Percentiles rank a stretch among this genome's conserved stretches.
Evolutionary conservation across 2,888 invertebrate species (phyloP).

Genomic region (Neoitamus cyanurus): DNA sequence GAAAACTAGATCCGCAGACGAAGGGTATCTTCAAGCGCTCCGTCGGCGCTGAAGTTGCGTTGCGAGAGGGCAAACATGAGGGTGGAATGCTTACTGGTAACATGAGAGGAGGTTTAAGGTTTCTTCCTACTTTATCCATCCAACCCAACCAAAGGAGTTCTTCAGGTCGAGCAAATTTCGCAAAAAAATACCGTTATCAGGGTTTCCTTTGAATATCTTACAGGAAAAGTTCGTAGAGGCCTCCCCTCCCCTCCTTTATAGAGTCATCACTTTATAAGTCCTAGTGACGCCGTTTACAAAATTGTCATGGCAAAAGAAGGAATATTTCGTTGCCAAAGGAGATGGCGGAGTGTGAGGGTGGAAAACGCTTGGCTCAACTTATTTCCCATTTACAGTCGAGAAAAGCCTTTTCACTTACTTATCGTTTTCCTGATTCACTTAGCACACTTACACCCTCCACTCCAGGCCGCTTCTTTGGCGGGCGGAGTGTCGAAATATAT

Average conservation of each 20-base stretch:
- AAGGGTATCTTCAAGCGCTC: not conserved
- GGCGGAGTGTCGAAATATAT: not conserved
- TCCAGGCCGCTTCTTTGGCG: not conserved
- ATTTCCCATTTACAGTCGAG: not conserved
- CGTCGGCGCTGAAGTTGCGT: not conserved
- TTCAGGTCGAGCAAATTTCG: not conserved
- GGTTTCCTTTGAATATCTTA: slow-evolving; percentile 1
- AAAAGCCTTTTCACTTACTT: slow-evolving; percentile 9
- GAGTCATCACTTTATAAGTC: slow-evolving; percentile 11
- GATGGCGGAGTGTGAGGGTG: not conserved
- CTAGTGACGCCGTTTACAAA: slow-evolving; percentile 11
- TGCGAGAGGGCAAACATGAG: not conserved
- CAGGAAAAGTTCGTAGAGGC: not conserved
- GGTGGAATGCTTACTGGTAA: not conserved
- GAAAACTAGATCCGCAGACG: not conserved
- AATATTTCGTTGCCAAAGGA: not conserved
- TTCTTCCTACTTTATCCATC: not conserved
- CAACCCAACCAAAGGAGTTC: not conserved
- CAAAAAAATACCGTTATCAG: not conserved
- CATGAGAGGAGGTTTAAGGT: not conserved
- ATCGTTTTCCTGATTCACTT: slow-evolving; percentile 11
- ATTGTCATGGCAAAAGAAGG: not conserved
- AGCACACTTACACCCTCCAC: not conserved
- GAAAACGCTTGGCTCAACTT: not conserved
- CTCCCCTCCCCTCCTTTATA: not conserved